These are phyloP conservation scores for Acrossocheilus wenchowensis DNA, from an alignment of 2,797 vertebrate species.

Conservation along the genomic window DNA sequence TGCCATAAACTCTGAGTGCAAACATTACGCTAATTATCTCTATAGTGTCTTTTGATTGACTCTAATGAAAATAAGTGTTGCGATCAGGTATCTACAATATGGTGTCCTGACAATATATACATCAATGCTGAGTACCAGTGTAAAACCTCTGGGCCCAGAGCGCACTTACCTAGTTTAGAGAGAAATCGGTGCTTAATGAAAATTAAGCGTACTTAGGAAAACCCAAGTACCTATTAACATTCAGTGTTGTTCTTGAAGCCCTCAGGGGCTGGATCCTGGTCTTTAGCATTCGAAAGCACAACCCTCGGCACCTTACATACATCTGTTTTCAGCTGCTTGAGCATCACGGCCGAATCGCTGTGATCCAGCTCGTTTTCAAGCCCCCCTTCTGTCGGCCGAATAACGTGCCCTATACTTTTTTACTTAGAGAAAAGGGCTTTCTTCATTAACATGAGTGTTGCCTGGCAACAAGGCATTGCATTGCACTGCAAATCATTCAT, in stretches of 20 bases:
- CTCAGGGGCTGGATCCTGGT: not conserved
- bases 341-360: not conserved
- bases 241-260: slow-evolving; percentile 16
- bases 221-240: slow-evolving; percentile 30
- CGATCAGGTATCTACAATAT: slow-evolving; percentile 27
- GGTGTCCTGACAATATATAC: slow-evolving; percentile 17
- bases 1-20: slow-evolving; percentile 41
- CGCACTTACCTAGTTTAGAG: slow-evolving; percentile 1
- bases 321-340: slow-evolving; percentile 31
- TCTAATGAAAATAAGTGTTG: slow-evolving; percentile 23
- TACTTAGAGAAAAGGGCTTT: slow-evolving; percentile 59
- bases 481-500: slow-evolving; percentile 70
- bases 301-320: slow-evolving; percentile 6
- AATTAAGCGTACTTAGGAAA: slow-evolving; percentile 40
- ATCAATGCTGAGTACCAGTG: slow-evolving; percentile 9
- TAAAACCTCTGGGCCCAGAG: slow-evolving; percentile 9
- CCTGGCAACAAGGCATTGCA: slow-evolving; percentile 65
- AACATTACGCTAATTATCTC: slow-evolving; percentile 14
- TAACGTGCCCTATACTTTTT: slow-evolving; percentile 60
- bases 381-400: slow-evolving; percentile 44
- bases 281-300: slow-evolving; percentile 27
- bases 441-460: slow-evolving; percentile 72
- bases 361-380: slow-evolving; percentile 42
- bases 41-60: slow-evolving; percentile 29
- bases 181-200: slow-evolving; percentile 26